phyloP scores from a whole-genome alignment of 2,797 vertebrate genomes.

The Pterois miles region DNA sequence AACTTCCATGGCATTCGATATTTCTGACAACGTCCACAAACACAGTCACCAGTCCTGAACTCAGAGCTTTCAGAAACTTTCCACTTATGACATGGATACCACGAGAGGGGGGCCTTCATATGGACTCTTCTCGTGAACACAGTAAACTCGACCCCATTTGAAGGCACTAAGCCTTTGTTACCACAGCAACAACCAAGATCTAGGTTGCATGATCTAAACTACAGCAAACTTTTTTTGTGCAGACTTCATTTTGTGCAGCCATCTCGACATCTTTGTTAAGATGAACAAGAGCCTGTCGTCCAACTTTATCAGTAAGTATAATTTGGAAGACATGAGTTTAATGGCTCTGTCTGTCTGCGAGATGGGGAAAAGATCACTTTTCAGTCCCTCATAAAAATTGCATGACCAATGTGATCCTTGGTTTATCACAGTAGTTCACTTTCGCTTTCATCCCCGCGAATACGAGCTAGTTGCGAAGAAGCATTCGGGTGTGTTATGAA shows the following conservation, averaged over 20 bases:
- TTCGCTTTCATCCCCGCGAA: constrained; percentile 50
- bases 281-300: neutral
- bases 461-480: neutral
- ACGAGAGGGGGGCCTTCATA: neutral
- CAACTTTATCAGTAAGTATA: neutral
- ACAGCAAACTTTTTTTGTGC: neutral
- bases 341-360: constrained; percentile 10
- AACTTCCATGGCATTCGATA: neutral
- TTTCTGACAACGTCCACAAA: neutral
- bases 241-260: neutral
- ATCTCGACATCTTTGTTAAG: neutral
- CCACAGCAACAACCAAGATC: constrained; percentile 29
- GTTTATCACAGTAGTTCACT: constrained; percentile 71
- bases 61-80: neutral
- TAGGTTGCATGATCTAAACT: constrained; percentile 3
- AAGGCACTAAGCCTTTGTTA: neutral
- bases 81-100: neutral
- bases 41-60: too few species aligned
- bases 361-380: constrained; percentile 53
- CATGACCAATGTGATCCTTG: constrained; percentile 65
- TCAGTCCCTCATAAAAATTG: constrained; percentile 64
- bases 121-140: neutral
- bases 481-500: constrained; percentile 11
- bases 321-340: constrained; percentile 24
- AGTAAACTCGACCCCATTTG: neutral